Evolutionary conservation across 2,888 invertebrate genomes (phyloP), one percentile per base, ranked within the genome.

Genomic region (Cosmia trapezina): DNA sequence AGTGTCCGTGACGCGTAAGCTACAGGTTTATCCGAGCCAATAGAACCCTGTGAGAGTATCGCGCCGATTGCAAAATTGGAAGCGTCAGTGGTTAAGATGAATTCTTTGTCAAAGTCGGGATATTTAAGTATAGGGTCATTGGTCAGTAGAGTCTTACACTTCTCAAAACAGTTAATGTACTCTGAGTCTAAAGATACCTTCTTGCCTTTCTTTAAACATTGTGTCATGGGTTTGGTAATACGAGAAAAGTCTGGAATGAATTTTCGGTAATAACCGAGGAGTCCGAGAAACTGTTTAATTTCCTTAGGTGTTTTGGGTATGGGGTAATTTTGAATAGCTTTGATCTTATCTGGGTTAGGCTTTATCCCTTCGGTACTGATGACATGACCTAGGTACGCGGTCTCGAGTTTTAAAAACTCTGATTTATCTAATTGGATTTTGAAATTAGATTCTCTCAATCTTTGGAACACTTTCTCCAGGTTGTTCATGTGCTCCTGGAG

Each of bases 311-410:
- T 54, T 54, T 28, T 54, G 7, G 54, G 54, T 54, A 28, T 5
- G 0, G 67, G 72, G 3, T 62, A 67, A 11, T 73, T 73, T 37
- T 57, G 12, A 1, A 73, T 67, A 1, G 72, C 67, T 4, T 7
- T 2, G 4, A 67, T 73, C 17, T 73, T 73, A 0, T 73, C 56
- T 0, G 67, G 72, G n/a, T 73, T 67, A 2, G 72, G 72, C 5
- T 67, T 66, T 1, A 66, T 61, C 0, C 66, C 72, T 0, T 66
- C 37, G 0, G n/a, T 45, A n/a, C 47, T 49, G 6, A 72, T 66
- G 11, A 72, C 2, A 43, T 72, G 72, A 0, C 71, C 70, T 28
- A 70, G 4, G 11, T 43, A 59, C 19, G 12, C 49, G 17, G 62
- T 63, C 28, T 63, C 70, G 0, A 37, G 8, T 28, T 70, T 70